Evolutionary conservation across 2,888 invertebrate genomes (phyloP), one percentile per base, ranked within the genome.

Genomic region (Dione vanillae): DNA sequence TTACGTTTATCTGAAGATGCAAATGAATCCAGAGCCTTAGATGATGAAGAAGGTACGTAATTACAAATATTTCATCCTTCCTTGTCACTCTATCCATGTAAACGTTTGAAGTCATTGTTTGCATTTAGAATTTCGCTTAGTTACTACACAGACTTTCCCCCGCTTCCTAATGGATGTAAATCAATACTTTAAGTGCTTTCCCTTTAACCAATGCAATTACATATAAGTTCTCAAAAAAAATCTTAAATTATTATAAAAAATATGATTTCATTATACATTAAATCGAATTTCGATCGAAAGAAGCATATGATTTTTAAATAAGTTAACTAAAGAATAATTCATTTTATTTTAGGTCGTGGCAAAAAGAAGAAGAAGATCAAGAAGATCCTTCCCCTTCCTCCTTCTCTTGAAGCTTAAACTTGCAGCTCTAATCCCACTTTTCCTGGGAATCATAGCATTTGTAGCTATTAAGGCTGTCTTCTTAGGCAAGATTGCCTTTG

Each of bases 381-480:
- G 94, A 94, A 96, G 82, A 95, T 97, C 76, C 90, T 96, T 81
- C 96, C 96, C 27, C 93, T 97, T 78, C n/a, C 94, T 97, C 75
- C 93, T 97, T 77, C 94, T 97, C 70, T 89, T 97, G 86, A 96
- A 97, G 84, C 86, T 97, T 85, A 97, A 97, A 89, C 94, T 93
- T 14, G 96, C 96, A 20, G 95, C 96, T 14, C 93, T 97, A 68
- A 94, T 97, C 76, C 97, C 97, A 14, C 89, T 97, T 75, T 95
- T 96, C 80, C 95, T 97, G 59, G 97, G 93, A 14, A 88, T 93
- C 80, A 95, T 97, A 77, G 97, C 97, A 56, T 92, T 97, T 73
- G 94, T 96, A 62, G 97, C 97, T 40, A 95, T 97, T 91, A 97
- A 97, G 94, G 97, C 97, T 12, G 94, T 97, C 77, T 94, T 97